Base-by-base conservation (phyloP, 2,113 vertebrate species). In the Lepus timidus region DNA sequence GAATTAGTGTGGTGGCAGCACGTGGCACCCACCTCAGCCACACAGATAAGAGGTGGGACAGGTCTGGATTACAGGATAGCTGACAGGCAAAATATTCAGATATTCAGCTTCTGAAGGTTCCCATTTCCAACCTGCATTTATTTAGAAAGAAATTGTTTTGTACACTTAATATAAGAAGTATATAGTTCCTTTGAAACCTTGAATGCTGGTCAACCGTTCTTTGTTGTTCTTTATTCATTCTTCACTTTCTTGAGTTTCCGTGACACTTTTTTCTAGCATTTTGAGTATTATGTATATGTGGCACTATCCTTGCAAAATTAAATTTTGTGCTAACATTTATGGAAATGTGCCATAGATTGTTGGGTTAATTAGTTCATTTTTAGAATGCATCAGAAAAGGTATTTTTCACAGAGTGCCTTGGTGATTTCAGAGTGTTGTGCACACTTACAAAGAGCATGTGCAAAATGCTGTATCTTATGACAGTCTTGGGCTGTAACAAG, bases 331-430 rank as follows among this genome's bases (percentile, higher is more conserved):
- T 76, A 61, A 51, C 23, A 58, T 65, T 29, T 51, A 84, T 82
- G 39, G 39, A 88, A 93, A 65, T 78, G 6, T 58, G 29, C 19
- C 39, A 51, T 49, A n/a, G 29, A 17, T 64, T 85, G 1, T 74
- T 52, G 36, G 82, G 19, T 84, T 90, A 62, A 84, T 92, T 75
- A 17, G n/a, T 65, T 84, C 61, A 73, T 64, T 67, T 88, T 76
- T 25, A 61, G 17, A 81, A 51, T 55, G 20, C 31, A 33, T 91
- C 52, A 83, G 84, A 81, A 95, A 89, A 87, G n/a, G 73, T 80
- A 31, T 33, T 74, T 68, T 86, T 84, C 27, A 71, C 65, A 49
- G 9, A 44, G 3, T 62, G 2, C 52, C 3, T 33, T 70, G 44
- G 27, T 73, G 2, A 88, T 61, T 70, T 87, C 62, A 87, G 71